Conservation (phyloP, 2,888 invertebrate species). For the Aproaerema taeniolella region DNA sequence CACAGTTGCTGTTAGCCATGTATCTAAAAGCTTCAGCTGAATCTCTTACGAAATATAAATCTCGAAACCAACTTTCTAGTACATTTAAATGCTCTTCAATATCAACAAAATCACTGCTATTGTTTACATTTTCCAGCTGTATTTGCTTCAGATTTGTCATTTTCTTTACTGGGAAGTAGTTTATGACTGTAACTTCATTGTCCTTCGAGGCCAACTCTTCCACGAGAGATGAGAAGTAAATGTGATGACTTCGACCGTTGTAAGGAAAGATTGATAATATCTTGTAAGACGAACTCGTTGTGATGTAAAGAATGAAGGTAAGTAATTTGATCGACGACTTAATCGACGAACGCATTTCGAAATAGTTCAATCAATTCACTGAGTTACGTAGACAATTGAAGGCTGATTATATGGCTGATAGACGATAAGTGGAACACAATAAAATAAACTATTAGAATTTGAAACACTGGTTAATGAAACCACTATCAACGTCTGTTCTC, state of each 20-base stretch:
- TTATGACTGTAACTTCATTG: conserved; percentile 43
- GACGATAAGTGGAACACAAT: too few species aligned
- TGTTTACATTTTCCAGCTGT: conserved; percentile 22
- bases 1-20: conserved; percentile 30
- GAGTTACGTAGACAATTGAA: too few species aligned
- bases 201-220: conserved; percentile 36
- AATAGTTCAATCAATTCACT: too few species aligned
- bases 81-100: conserved; percentile 21
- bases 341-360: too few species aligned
- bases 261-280: conserved; percentile 37
- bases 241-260: conserved; percentile 37
- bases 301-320: background rate
- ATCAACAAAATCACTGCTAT: conserved; percentile 18
- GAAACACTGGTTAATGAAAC: too few species aligned
- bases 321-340: too few species aligned
- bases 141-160: conserved; percentile 48
- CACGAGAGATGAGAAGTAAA: conserved; percentile 31
- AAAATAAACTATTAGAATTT: too few species aligned
- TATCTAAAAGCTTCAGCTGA: conserved; percentile 21
- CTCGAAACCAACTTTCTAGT: conserved; percentile 17
- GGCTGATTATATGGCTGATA: too few species aligned
- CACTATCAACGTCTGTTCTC: too few species aligned
- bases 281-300: conserved; percentile 18
- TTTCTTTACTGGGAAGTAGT: conserved; percentile 42
- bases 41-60: conserved; percentile 22